phyloP scores from a whole-genome alignment of 2,113 vertebrate species.

The Lampris incognitus region DNA sequence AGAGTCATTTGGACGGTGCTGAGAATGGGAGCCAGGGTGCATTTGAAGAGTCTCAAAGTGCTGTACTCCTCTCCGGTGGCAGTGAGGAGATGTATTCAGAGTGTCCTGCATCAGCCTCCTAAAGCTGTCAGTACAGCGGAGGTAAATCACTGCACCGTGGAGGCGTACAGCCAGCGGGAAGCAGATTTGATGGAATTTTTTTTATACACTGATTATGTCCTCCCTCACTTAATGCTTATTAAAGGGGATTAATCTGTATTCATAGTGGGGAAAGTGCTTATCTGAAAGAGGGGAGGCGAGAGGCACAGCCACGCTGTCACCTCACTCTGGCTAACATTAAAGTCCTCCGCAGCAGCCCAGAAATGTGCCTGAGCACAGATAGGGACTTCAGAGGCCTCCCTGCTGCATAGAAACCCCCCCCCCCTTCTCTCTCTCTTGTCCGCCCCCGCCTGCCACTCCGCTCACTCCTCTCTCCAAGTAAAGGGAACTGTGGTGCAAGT shows the following conservation, averaged over 20 bases:
- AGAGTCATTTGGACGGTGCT: slow-evolving; percentile 42
- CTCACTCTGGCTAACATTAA: slow-evolving; percentile 84
- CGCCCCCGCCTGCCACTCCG: slow-evolving; percentile 38
- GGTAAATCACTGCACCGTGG: slow-evolving; percentile 79
- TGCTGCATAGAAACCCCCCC: slow-evolving; percentile 34
- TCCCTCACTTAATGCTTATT: slow-evolving; percentile 87
- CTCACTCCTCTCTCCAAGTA: slow-evolving; percentile 55
- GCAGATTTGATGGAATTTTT: slow-evolving; percentile 89
- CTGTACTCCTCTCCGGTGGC: slow-evolving; percentile 52
- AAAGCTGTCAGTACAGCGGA: slow-evolving; percentile 72
- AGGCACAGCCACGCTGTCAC: slow-evolving; percentile 68
- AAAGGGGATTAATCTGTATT: slow-evolving; percentile 91
- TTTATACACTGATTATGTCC: slow-evolving; percentile 87
- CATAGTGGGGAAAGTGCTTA: slow-evolving; percentile 87
- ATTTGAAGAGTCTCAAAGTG: slow-evolving; percentile 24
- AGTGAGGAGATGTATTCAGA: slow-evolving; percentile 66
- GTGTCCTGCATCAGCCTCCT: slow-evolving; percentile 66
- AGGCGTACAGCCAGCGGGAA: slow-evolving; percentile 77
- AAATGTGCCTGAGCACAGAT: slow-evolving; percentile 90
- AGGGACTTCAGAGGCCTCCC: slow-evolving; percentile 76
- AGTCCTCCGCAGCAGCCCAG: slow-evolving; percentile 82
- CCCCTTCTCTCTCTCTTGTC: not conserved
- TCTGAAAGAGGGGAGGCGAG: slow-evolving; percentile 79
- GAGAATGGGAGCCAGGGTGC: slow-evolving; percentile 34
- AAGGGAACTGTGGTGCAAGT: slow-evolving; percentile 42